Evolutionary conservation across 2,797 vertebrate genomes (phyloP).

Genomic region (Adrianichthys oophorus): DNA sequence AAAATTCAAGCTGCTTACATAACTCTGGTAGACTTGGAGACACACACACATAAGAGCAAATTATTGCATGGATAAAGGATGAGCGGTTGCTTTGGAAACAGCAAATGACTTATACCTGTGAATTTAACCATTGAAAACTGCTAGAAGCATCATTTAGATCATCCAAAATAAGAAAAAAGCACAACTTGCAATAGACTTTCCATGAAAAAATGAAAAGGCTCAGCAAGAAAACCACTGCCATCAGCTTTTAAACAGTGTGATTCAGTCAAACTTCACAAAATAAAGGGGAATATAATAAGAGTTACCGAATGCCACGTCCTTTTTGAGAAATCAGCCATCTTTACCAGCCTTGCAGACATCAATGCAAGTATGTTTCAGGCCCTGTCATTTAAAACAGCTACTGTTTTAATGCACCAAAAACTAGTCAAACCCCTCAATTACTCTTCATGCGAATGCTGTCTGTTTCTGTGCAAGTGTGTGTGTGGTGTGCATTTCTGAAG

Average conservation of each 20-base stretch:
- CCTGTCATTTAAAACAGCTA: slow-evolving; percentile 77
- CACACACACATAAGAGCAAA: slow-evolving; percentile 47
- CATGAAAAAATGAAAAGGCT: slow-evolving; percentile 34
- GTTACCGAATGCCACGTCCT: slow-evolving; percentile 73
- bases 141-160: slow-evolving; percentile 57
- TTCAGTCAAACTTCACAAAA: slow-evolving; percentile 55
- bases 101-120: slow-evolving; percentile 46
- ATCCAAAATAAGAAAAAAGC: slow-evolving; percentile 49
- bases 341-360: slow-evolving; percentile 73
- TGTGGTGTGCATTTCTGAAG: slow-evolving; percentile 65
- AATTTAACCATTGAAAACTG: slow-evolving; percentile 37
- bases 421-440: slow-evolving; percentile 79
- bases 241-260: slow-evolving; percentile 54
- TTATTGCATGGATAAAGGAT: slow-evolving; percentile 64
- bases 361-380: slow-evolving; percentile 74
- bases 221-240: slow-evolving; percentile 52
- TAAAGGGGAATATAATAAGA: slow-evolving; percentile 61
- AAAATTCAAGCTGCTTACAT: slow-evolving; percentile 60
- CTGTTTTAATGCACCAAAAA: slow-evolving; percentile 77
- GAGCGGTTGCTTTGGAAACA: slow-evolving; percentile 64
- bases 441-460: slow-evolving; percentile 67
- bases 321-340: slow-evolving; percentile 74
- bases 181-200: slow-evolving; percentile 56
- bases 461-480: slow-evolving; percentile 41
- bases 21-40: slow-evolving; percentile 51